Evolutionary conservation across 2,888 invertebrate genomes (phyloP).

Genomic region (Bellardia pandia): DNA sequence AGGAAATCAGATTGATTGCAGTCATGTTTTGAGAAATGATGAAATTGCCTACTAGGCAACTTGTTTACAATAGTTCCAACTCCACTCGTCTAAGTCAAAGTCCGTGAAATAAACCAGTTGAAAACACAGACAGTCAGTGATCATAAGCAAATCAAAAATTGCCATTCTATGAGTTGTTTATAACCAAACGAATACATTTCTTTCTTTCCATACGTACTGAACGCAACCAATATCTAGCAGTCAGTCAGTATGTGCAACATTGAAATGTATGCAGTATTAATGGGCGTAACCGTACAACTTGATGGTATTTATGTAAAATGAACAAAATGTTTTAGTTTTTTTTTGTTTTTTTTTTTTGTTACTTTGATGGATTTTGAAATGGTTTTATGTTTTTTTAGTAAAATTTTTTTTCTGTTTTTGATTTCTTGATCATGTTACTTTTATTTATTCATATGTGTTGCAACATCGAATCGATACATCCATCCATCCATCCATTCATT

Average conservation of each 20-base stretch:
- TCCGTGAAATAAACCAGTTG: slow-evolving; percentile 56
- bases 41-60: slow-evolving; percentile 67
- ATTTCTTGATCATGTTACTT: slow-evolving; percentile 68
- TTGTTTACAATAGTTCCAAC: slow-evolving; percentile 44
- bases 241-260: slow-evolving; percentile 20
- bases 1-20: slow-evolving; percentile 67
- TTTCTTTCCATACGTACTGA: slow-evolving; percentile 18
- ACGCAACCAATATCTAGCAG: background rate
- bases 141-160: slow-evolving; percentile 73
- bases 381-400: slow-evolving; percentile 50
- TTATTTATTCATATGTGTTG: slow-evolving; percentile 38
- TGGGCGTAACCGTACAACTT: slow-evolving; percentile 70
- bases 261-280: slow-evolving; percentile 56
- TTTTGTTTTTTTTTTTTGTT: slow-evolving; percentile 26
- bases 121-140: slow-evolving; percentile 61
- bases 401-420: slow-evolving; percentile 37
- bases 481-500: slow-evolving; percentile 11
- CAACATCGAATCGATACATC: slow-evolving; percentile 54
- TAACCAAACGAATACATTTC: slow-evolving; percentile 24
- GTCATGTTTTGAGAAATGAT: slow-evolving; percentile 63
- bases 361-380: slow-evolving; percentile 71
- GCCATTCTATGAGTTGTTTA: slow-evolving; percentile 69
- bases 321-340: slow-evolving; percentile 53
- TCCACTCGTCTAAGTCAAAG: slow-evolving; percentile 49
- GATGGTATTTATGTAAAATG: slow-evolving; percentile 69